Evolutionary conservation across 2,113 vertebrate genomes (phyloP), one percentile per base, ranked within the genome.

Genomic region (Clupea harengus): DNA sequence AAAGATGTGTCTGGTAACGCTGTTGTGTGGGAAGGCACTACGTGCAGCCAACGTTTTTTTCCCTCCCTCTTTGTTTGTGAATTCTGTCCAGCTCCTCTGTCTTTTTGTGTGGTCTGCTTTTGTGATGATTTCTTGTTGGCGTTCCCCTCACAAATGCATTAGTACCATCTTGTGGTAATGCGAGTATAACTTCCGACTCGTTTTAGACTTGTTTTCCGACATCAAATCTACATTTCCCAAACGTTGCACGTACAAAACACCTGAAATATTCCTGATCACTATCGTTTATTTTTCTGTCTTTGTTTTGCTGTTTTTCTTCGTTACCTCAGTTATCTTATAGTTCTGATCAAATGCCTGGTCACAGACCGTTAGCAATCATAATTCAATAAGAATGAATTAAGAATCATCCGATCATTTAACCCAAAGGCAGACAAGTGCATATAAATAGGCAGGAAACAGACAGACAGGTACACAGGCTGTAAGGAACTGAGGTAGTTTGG

Each of bases 141-240:
- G 64, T 13, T 72, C n/a, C 64, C 64, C 25, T 9, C 15, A 28
- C 64, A 25, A 72, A 72, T 72, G 64, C 64, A 72, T 72, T 72
- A 72, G 64, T 72, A 72, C 64, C 64, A 72, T 72, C 64, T 72
- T 72, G 64, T 72, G 64, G 64, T 72, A 32, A 25, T 72, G 25
- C 8, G 28, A 72, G 25, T 72, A 13, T 28, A 72, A 72, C 64
- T 72, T 72, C 64, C 64, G 13, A 28, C 64, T 72, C 32, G 10
- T 32, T 72, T 67, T 39, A 39, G 39, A 39, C 39, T 39, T 39
- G 39, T 39, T 39, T 67, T 64, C 4, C 25, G 78, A 15, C 45
- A 45, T 85, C 46, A 80, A 54, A 72, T 72, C n/a, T 10, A 13
- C 25, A 11, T 72, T 72, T 25, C 25, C 25, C 8, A 72, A 72